A percentile compares a stretch with the other conserved stretches of the same genome.
Conservation (phyloP, 1,140 invertebrate species). For the Grapholita molesta region DNA sequence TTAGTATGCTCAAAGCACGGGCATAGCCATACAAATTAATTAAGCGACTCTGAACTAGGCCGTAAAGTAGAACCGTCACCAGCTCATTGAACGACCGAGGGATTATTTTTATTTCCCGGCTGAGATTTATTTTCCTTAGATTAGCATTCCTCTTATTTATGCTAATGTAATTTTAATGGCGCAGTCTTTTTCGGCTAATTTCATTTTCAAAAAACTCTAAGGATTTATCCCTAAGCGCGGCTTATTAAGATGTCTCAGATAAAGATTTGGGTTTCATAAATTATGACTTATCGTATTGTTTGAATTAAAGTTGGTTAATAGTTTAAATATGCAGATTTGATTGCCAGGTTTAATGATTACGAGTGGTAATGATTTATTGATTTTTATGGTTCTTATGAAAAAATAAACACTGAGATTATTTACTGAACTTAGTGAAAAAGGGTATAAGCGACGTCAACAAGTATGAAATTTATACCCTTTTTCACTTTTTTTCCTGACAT, state of each 20-base stretch:
- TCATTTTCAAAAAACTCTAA: conserved; percentile 68
- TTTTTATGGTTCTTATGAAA: neutral
- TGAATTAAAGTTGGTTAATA: conserved; percentile 25
- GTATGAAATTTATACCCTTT: too few relatives aligned
- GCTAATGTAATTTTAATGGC: conserved; percentile 78
- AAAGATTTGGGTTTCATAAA: conserved; percentile 58
- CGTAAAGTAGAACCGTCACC: conserved; percentile 43
- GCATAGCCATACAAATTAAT: conserved; percentile 1
- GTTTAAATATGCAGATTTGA: neutral
- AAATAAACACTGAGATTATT: too few relatives aligned
- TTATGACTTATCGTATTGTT: conserved; percentile 55
- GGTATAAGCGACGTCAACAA: too few relatives aligned
- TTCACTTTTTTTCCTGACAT: too few relatives aligned
- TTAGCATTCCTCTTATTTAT: conserved; percentile 77
- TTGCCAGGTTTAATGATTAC: neutral
- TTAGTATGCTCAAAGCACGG: neutral
- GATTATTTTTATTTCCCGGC: conserved; percentile 69
- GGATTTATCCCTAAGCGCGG: conserved; percentile 65
- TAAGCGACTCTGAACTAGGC: conserved; percentile 21
- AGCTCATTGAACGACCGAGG: conserved; percentile 51
- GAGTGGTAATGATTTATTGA: neutral
- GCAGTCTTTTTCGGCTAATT: conserved; percentile 72
- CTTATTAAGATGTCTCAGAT: conserved; percentile 66
- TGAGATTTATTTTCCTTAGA: conserved; percentile 74
- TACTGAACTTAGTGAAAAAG: too few relatives aligned